Percentiles rank a stretch among this genome's conserved stretches.
Evolutionary conservation across 1,140 invertebrate genomes (phyloP).

Genomic region (Argopecten irradians): DNA sequence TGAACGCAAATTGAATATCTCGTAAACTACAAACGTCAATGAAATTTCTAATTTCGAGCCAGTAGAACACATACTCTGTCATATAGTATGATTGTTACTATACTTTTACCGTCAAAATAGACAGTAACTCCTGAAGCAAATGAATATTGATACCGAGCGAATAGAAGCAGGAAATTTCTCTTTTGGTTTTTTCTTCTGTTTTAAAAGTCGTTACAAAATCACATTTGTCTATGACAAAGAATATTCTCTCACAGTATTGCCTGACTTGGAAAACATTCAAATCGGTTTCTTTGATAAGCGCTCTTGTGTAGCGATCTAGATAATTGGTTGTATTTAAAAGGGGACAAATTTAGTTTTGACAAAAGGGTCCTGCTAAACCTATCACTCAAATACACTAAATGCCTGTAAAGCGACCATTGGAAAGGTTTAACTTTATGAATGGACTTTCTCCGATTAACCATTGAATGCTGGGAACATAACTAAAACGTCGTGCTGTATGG

Average conservation of each 20-base stretch:
- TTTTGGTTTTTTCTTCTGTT: not conserved
- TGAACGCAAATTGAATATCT: not conserved
- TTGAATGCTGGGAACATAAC: not conserved
- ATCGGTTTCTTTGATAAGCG: not conserved
- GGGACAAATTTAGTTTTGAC: not conserved
- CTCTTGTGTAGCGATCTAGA: not conserved
- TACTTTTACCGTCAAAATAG: not conserved
- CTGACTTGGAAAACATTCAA: not conserved
- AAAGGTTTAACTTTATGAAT: not conserved
- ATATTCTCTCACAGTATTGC: not conserved
- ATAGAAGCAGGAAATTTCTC: not conserved
- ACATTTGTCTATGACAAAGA: slow-evolving; percentile 22
- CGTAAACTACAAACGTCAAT: not conserved
- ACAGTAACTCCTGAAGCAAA: not conserved
- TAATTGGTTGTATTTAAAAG: not conserved
- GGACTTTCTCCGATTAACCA: not conserved
- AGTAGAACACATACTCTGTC: not conserved
- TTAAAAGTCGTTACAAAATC: not conserved
- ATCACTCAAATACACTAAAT: not conserved
- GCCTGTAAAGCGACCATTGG: not conserved
- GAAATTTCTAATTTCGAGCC: not conserved
- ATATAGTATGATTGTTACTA: not conserved
- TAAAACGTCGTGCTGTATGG: not conserved
- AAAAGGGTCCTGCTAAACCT: not conserved
- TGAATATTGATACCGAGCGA: not conserved